Evolutionary conservation across 2,888 invertebrate species (phyloP).

Genomic region (Lasioglossum vierecki): DNA sequence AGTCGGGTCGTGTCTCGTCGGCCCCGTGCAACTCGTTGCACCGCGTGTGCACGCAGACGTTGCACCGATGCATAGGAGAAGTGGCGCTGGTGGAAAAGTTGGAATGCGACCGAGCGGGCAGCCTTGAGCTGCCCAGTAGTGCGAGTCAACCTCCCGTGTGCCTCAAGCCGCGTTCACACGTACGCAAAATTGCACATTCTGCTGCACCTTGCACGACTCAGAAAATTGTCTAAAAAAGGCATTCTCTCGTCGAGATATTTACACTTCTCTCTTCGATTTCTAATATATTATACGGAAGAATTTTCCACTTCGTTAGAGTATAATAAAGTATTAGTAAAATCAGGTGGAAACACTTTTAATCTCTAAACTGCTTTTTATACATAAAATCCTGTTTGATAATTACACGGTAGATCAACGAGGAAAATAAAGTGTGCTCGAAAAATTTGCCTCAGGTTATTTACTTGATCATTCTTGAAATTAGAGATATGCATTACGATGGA

Average conservation of each 20-base stretch:
- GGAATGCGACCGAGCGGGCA: constrained; percentile 79
- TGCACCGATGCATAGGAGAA: constrained; percentile 44
- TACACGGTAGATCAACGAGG: no score
- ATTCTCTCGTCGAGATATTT: not conserved
- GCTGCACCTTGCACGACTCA: not conserved
- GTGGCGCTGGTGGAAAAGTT: constrained; percentile 70
- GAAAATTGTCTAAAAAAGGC: not conserved
- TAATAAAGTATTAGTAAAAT: not conserved
- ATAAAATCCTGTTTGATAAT: no score
- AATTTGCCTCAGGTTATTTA: no score
- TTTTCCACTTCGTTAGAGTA: not conserved
- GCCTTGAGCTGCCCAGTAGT: constrained; percentile 79
- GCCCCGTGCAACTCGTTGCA: not conserved
- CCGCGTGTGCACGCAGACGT: not conserved
- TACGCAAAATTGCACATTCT: constrained; percentile 18
- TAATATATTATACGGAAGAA: not conserved
- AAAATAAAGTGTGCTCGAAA: no score
- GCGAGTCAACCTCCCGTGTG: constrained; percentile 75
- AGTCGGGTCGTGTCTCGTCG: not conserved
- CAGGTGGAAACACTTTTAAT: not conserved
- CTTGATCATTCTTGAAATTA: no score
- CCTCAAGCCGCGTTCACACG: constrained; percentile 48
- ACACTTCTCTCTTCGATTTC: not conserved
- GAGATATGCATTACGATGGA: no score
- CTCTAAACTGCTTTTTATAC: no score